Evolutionary conservation across 1,140 invertebrate species (phyloP).

Genomic region (Cyrtorhinus lividipennis): DNA sequence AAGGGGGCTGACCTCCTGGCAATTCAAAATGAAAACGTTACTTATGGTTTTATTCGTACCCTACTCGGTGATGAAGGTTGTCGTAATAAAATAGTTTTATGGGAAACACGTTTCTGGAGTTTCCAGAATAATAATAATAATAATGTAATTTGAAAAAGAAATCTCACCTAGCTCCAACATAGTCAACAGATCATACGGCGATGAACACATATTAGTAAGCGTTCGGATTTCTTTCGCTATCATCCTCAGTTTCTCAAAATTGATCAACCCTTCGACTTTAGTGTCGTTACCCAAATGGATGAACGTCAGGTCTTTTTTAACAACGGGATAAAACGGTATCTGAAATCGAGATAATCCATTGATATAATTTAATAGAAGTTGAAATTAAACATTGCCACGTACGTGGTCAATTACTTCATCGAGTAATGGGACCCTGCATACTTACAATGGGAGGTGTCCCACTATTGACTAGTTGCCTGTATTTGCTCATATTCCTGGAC

Average conservation of each 20-base stretch:
- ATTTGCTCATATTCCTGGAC: constrained; percentile 96
- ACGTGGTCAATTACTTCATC: too few relatives aligned
- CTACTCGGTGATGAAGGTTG: too few relatives aligned
- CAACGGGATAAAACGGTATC: constrained; percentile 93
- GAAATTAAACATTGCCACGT: too few relatives aligned
- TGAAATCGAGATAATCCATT: too few relatives aligned
- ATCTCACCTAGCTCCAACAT: constrained; percentile 52
- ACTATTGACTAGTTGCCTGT: constrained; percentile 78
- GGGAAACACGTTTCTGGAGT: too few relatives aligned
- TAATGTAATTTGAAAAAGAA: background rate
- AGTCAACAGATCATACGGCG: constrained; percentile 72
- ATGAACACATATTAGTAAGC: constrained; percentile 89
- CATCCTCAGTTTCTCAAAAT: constrained; percentile 98
- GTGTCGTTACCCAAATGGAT: constrained; percentile 96
- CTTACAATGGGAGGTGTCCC: constrained; percentile 77
- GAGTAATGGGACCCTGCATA: too few relatives aligned
- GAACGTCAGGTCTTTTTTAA: constrained; percentile 96
- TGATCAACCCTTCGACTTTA: constrained; percentile 78
- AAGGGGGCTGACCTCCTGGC: constrained; percentile 61
- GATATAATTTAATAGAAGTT: too few relatives aligned
- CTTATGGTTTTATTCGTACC: too few relatives aligned
- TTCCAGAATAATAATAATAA: too few relatives aligned
- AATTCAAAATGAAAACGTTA: too few relatives aligned
- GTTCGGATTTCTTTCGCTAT: constrained; percentile 93
- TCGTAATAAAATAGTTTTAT: too few relatives aligned